Conservation (phyloP, 2,797 vertebrate species). For the Chrysocyon brachyurus region DNA sequence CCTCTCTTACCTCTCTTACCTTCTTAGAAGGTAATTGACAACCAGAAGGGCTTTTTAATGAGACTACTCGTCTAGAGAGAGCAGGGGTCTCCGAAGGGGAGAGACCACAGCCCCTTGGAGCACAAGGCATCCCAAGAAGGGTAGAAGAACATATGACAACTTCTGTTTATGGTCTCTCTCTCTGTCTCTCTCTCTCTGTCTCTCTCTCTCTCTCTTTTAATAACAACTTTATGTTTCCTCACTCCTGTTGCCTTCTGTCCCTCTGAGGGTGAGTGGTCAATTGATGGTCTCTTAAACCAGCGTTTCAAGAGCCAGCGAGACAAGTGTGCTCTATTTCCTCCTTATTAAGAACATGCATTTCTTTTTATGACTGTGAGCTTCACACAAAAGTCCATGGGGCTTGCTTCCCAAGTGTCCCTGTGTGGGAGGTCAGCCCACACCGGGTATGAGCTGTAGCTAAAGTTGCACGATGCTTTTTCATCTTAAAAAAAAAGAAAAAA, state of each 20-base stretch:
- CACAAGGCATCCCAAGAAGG: not conserved
- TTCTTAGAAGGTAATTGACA: not conserved
- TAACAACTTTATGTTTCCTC: not conserved
- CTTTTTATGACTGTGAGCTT: not conserved
- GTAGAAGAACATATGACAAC: not conserved
- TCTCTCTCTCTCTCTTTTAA: not conserved
- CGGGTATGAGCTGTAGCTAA: not conserved
- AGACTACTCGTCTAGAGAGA: not conserved
- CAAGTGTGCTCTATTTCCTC: not conserved
- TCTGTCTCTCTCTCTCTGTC: not conserved
- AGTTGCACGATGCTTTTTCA: not conserved
- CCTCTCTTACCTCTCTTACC: not conserved
- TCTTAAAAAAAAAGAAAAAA: not conserved
- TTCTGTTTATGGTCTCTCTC: not conserved
- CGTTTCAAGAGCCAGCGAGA: not conserved
- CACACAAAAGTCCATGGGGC: rapidly evolving
- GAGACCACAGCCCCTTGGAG: not conserved
- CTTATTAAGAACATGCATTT: not conserved
- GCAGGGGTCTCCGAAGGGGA: not conserved
- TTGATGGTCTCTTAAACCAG: not conserved
- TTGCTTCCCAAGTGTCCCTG: not conserved
- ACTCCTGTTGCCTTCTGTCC: not conserved
- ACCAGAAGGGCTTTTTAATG: not conserved
- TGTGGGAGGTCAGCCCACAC: not conserved
- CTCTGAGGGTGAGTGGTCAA: not conserved